Conservation (phyloP, 2,113 vertebrate genomes). For the Pseudois nayaur region DNA sequence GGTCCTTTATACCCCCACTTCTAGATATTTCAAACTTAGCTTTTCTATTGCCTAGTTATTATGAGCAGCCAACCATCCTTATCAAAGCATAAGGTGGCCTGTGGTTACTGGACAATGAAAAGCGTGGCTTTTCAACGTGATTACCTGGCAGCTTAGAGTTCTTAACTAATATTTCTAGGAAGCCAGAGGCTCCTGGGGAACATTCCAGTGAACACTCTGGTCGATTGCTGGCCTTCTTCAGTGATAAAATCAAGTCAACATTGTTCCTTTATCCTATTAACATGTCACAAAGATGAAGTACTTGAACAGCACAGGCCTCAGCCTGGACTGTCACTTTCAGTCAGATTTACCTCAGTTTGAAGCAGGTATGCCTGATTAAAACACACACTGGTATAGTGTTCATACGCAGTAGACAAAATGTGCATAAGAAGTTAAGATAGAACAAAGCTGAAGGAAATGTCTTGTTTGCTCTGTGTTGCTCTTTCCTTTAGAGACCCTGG, state of each 20-base stretch:
- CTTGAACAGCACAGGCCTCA: background rate
- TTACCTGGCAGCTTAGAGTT: background rate
- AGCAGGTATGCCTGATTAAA: background rate
- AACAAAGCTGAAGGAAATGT: background rate
- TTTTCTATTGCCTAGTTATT: background rate
- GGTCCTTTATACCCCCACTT: background rate
- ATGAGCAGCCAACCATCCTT: background rate
- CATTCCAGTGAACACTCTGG: background rate
- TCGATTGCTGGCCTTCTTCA: conserved; percentile 25
- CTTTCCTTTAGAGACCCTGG: background rate
- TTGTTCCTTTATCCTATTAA: background rate
- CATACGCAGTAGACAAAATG: background rate
- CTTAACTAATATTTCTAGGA: background rate
- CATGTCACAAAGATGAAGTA: background rate
- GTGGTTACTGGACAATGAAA: background rate
- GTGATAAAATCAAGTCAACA: background rate
- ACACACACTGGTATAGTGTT: background rate
- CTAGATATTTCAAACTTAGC: background rate
- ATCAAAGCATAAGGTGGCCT: background rate
- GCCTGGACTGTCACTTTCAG: background rate
- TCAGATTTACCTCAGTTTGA: background rate
- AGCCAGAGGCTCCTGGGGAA: background rate
- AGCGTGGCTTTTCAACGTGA: background rate
- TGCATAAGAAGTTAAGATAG: background rate
- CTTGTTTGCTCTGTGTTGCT: background rate